A percentile compares a stretch with the other conserved stretches of the same genome.
These are phyloP conservation scores for Phyllotreta striolata DNA, from an alignment of 2,888 invertebrate species.

Conservation along the genomic window DNA sequence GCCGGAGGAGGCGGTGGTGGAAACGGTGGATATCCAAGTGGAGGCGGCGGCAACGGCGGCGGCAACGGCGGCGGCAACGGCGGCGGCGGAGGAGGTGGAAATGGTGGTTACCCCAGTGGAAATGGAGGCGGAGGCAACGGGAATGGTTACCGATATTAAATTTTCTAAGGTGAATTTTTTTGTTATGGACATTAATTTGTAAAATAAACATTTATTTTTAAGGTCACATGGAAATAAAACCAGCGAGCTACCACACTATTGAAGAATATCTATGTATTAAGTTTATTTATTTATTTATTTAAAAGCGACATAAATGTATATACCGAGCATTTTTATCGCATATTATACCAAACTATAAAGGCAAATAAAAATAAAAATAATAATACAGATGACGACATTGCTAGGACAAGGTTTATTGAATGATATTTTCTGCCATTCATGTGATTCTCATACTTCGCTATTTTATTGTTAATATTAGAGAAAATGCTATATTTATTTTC, in stretches of 20 bases:
- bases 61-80: constrained; percentile 28
- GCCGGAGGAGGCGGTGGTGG: constrained; percentile 47
- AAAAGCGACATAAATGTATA: constrained; percentile 17
- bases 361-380: constrained; percentile 7
- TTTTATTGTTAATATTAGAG: constrained; percentile 15
- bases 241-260: constrained; percentile 4
- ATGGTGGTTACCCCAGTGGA: constrained; percentile 33
- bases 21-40: constrained; percentile 48
- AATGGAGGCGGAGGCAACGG: constrained; percentile 32
- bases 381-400: constrained; percentile 18
- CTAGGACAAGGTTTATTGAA: constrained; percentile 13
- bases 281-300: constrained; percentile 27
- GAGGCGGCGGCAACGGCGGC: constrained; percentile 43
- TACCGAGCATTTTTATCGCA: constrained; percentile 8
- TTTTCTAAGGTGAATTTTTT: not conserved
- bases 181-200: no score
- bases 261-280: constrained; percentile 3
- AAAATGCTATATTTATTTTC: constrained; percentile 10
- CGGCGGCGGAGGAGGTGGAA: constrained; percentile 44
- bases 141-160: constrained; percentile 43
- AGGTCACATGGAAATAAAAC: not conserved
- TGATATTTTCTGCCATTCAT: not conserved
- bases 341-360: not conserved
- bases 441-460: constrained; percentile 14
- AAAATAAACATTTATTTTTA: constrained; percentile 1